Base-by-base conservation (phyloP, 92 coral and sea anemone species). In the Heliopora coerulea region DNA sequence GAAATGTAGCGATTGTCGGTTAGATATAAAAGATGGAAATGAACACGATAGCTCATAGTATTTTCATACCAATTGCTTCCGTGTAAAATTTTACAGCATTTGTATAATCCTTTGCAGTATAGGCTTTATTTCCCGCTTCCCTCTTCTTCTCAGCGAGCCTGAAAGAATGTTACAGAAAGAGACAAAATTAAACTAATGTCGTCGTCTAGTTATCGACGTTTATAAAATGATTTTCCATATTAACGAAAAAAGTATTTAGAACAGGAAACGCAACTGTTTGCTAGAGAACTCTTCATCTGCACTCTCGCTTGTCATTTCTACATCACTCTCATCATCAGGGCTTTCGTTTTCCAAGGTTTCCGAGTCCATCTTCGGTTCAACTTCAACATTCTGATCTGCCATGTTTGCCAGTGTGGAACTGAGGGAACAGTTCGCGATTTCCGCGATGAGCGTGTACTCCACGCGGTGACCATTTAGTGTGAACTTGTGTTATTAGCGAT, bases 61-160 rank as follows among this genome's bases (percentile, higher is more conserved):
- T n/a, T n/a, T n/a, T n/a, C n/a, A n/a, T 74, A 92, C 97, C 96
- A 73, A 92, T 92, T 30, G 97, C 97, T 89, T 89, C 91, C 21
- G 97, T 64, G 86, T 92, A 92, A 27, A 89, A 81, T 31, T 72
- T 72, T 0, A 85, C 34, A 25, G 97, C 97, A 23, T 61, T 79
- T 39, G 75, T 83, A 78, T 92, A 92, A 62, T 87, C 78, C 77
- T 85, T 87, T 82, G 83, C 81, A 10, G 42, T 82, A 49, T 92
- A 92, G n/a, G 86, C 86, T 50, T 49, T 64, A 68, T 92, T 92
- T n/a, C 97, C 97, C 79, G 90, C 97, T 65, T 73, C 82, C 48
- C 90, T 92, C 41, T 92, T 92, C 66, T 64, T 90, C 73, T 92
- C 97, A 73, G 97, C 97, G 52, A 87, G 63, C 46, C 97, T 92